Evolutionary conservation across 2,113 vertebrate species (phyloP), one percentile per base, ranked within the genome.

Genomic region (Pogonocichla stellata): DNA sequence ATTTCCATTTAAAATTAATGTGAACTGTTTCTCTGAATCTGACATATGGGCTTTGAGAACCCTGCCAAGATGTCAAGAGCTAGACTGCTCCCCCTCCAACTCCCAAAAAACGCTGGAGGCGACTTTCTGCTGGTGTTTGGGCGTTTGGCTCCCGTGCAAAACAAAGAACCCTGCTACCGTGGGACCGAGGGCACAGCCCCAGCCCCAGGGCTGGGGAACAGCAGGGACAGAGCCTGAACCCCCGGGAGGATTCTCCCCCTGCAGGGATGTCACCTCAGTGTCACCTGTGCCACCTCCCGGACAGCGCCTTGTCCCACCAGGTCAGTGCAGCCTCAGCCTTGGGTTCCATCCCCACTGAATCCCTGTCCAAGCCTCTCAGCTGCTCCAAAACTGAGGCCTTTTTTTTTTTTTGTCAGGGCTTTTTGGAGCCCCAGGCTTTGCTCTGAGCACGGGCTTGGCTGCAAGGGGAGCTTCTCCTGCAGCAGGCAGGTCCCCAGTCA

Each of bases 1-100:
- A 96, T 97, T 96, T 95, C 93, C 95, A 95, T 97, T 94, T 96
- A 93, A 97, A 97, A 97, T 94, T 80, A 96, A 96, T 93, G 92
- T 94, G 85, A 96, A 93, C 93, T 90, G 92, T 88, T 94, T 72
- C 93, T 60, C 85, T 78, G 38, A 73, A 51, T 88, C 79, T 94
- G 95, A 94, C 96, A 97, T 96, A 96, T 95, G 95, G 95, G 94
- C 91, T 95, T 19, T 70, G 90, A 83, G 94, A 95, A 80, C 33
- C 93, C 94, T 93, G 94, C 96, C 95, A 97, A 97, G 93, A 96
- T 96, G 92, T 93, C 93, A 86, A 74, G 89, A 95, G 95, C 88
- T 5, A 91, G 94, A 91, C 92, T 67, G 92, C 88, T 95, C 87
- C 91, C 86, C 81, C 79, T 86, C 50, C 73, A 60, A 38, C 78